A percentile compares a stretch with the other conserved stretches of the same genome.
Conservation (phyloP, 2,797 vertebrate genomes). For the Pelochelys cantorii region DNA sequence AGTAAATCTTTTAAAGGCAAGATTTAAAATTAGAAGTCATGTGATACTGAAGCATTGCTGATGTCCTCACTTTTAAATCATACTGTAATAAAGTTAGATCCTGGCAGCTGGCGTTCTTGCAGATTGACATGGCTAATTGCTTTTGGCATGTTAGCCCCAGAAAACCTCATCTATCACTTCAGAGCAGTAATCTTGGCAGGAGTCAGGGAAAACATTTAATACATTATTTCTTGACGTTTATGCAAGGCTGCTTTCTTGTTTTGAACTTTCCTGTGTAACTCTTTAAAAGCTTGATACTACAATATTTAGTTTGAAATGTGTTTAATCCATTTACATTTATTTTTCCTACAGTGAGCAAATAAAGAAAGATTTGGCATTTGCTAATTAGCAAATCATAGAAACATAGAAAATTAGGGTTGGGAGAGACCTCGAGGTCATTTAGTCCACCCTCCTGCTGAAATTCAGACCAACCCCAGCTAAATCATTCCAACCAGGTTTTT, state of each 20-base stretch:
- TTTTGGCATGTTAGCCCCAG: slow-evolving; percentile 77
- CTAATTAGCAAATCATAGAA: background rate
- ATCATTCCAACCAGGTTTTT: no score
- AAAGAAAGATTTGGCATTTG: background rate
- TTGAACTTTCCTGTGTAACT: slow-evolving; percentile 21
- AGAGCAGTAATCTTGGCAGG: slow-evolving; percentile 64
- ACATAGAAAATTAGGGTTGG: no score
- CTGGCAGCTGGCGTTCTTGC: slow-evolving; percentile 74
- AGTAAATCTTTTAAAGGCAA: slow-evolving; percentile 59
- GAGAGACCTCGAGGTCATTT: no score
- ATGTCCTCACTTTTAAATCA: slow-evolving; percentile 75
- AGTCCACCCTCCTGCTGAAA: no score
- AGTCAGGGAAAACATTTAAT: slow-evolving; percentile 71
- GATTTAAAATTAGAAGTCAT: slow-evolving; percentile 73
- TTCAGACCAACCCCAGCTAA: no score
- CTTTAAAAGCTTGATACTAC: background rate
- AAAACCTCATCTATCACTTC: slow-evolving; percentile 78
- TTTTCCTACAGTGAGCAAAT: background rate
- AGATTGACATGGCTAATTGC: slow-evolving; percentile 81
- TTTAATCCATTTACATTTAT: background rate
- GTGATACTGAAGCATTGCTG: slow-evolving; percentile 70
- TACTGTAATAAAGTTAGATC: slow-evolving; percentile 71
- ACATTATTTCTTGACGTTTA: slow-evolving; percentile 68
- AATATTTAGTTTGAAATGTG: background rate
- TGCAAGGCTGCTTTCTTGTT: slow-evolving; percentile 54